Evolutionary conservation across 2,113 vertebrate genomes (phyloP).

Genomic region (Alexandromys fortis): DNA sequence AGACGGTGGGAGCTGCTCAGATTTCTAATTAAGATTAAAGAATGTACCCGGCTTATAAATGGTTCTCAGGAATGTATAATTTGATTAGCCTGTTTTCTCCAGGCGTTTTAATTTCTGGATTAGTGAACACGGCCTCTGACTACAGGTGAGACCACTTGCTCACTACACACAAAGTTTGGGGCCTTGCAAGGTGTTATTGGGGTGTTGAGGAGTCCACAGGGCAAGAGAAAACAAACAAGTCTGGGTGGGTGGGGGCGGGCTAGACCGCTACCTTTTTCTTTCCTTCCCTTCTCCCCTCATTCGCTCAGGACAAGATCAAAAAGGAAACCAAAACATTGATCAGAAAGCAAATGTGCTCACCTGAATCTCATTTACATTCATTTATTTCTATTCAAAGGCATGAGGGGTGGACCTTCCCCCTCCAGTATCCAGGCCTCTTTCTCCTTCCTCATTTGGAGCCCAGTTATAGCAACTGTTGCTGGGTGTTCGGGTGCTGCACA

Average conservation of each 20-base stretch:
- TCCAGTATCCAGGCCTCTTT: neutral
- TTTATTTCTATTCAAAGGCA: neutral
- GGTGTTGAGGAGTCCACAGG: no score
- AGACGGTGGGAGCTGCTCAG: slow-evolving; percentile 84
- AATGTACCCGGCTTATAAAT: slow-evolving; percentile 81
- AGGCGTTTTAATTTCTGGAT: slow-evolving; percentile 58
- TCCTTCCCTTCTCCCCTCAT: neutral
- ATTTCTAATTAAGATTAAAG: slow-evolving; percentile 91
- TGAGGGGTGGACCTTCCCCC: neutral
- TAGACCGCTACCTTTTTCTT: neutral
- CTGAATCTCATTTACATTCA: neutral
- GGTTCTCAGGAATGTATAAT: slow-evolving; percentile 85
- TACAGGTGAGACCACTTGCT: neutral
- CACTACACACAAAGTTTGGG: neutral
- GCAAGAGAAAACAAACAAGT: neutral
- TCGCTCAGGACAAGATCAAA: neutral
- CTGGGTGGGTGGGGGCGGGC: neutral
- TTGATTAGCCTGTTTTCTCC: slow-evolving; percentile 83
- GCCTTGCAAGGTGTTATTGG: neutral
- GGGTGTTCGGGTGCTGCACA: neutral
- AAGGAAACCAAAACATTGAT: neutral
- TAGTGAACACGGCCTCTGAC: slow-evolving; percentile 54
- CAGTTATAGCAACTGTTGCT: neutral
- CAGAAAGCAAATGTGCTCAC: neutral
- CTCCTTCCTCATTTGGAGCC: neutral